Evolutionary conservation across 2,888 invertebrate genomes (phyloP).

Genomic region (Marasmarcha lunaedactyla): DNA sequence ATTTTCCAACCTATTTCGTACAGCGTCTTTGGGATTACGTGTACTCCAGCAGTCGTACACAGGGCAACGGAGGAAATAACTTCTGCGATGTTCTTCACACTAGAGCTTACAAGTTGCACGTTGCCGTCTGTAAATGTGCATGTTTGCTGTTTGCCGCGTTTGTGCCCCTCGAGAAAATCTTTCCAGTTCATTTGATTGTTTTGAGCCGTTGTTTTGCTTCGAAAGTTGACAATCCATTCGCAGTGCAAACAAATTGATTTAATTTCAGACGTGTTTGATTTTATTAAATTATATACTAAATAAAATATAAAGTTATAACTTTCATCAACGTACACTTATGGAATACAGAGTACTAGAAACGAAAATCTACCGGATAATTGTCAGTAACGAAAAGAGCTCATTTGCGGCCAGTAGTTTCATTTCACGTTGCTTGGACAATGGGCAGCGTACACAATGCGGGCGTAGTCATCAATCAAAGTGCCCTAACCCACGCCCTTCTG

Average conservation of each 20-base stretch:
- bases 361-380: constrained; percentile 22
- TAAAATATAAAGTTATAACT: background rate
- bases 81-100: background rate
- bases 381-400: constrained; percentile 39
- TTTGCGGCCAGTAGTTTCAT: constrained; percentile 52
- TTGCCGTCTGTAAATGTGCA: background rate
- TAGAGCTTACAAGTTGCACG: background rate
- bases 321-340: background rate
- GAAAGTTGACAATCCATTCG: constrained; percentile 11
- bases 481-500: constrained; percentile 13
- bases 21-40: constrained; percentile 24
- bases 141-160: constrained; percentile 20
- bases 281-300: background rate
- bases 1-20: constrained; percentile 65
- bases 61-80: constrained; percentile 18
- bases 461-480: constrained; percentile 54
- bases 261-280: too few species aligned
- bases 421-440: constrained; percentile 51
- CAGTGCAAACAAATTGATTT: too few species aligned
- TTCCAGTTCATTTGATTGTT: constrained; percentile 63
- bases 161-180: constrained; percentile 56
- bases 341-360: background rate
- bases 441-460: constrained; percentile 42
- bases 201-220: constrained; percentile 41
- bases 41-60: constrained; percentile 11